Evolutionary conservation across 2,888 invertebrate genomes (phyloP), one percentile per base, ranked within the genome.

Genomic region (Pediacus dermestoides): DNA sequence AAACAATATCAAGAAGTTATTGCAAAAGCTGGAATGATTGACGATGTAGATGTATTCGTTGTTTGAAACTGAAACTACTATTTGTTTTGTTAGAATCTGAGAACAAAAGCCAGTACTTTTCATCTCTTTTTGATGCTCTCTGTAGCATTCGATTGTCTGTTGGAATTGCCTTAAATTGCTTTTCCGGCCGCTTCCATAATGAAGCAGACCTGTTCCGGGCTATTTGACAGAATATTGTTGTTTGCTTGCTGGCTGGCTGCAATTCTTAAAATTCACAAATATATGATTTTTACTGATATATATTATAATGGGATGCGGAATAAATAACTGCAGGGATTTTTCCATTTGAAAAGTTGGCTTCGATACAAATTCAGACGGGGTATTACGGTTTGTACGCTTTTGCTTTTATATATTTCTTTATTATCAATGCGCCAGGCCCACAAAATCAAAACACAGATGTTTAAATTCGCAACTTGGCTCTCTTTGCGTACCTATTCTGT

Each of bases 201-300:
- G 63, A 65, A 63, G 59, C 60, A 52, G 54, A 28, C 46, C 50
- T 48, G 55, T 55, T 48, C 48, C 57, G 42, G 64, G 72, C 13
- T 71, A 63, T 23, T 73, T 73, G 48, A 59, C 72, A 9, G 74
- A 74, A 40, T 75, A 23, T n/a, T 23, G 4, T 23, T n/a, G 23
- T 9, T 23, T 23, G n/a, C 10, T 3, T 18, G 21, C n/a, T 18
- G 6, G 21, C 21, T 18, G 6, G 21, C n/a, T 18, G 21, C 21
- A 6, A 18, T 18, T 18, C 21, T 18, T 18, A 18, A 18, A n/a
- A 18, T 18, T 18, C n/a, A 18, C 21, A 18, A 18, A 18, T 18
- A 18, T 18, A 18, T 18, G 21, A 18, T 18, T 18, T 18, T n/a
- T 18, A 6, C 21, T 18, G 6, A n/a, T 18, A 18, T 6, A 18